Conservation (phyloP, 2,797 vertebrate genomes). For the Bradypodion ventrale region DNA sequence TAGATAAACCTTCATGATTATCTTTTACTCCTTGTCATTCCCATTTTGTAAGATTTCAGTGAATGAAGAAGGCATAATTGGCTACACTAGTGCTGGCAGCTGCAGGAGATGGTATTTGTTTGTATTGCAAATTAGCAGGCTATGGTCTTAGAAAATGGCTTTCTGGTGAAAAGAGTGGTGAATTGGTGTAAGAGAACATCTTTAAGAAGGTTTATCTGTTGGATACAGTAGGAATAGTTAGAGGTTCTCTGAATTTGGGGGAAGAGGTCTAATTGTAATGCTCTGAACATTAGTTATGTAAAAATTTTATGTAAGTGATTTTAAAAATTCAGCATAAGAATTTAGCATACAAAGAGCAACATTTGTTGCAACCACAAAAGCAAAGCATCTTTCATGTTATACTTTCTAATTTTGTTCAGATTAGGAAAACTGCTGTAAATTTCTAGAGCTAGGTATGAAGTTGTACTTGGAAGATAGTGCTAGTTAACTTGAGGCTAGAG, state of each 20-base stretch:
- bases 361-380: neutral
- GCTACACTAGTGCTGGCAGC: constrained; percentile 50
- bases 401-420: neutral
- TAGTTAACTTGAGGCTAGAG: neutral
- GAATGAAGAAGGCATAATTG: constrained; percentile 32
- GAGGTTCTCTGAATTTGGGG: constrained; percentile 42
- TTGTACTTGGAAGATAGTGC: neutral
- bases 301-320: constrained; percentile 5
- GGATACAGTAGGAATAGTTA: constrained; percentile 25
- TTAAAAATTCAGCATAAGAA: too few species aligned
- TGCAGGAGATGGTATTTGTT: constrained; percentile 42
- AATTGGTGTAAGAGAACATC: constrained; percentile 45
- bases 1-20: constrained; percentile 15
- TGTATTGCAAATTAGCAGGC: constrained; percentile 45
- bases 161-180: constrained; percentile 20
- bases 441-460: neutral
- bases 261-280: constrained; percentile 22
- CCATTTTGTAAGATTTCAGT: constrained; percentile 11
- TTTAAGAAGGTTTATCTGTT: constrained; percentile 47
- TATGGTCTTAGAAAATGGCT: constrained; percentile 32
- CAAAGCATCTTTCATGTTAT: neutral
- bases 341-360: neutral
- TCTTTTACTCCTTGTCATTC: constrained; percentile 22
- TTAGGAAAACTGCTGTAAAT: neutral
- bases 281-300: neutral